These are phyloP conservation scores for Smutsia temminckii DNA, from an alignment of 2,797 vertebrate genomes.

Conservation along the genomic window DNA sequence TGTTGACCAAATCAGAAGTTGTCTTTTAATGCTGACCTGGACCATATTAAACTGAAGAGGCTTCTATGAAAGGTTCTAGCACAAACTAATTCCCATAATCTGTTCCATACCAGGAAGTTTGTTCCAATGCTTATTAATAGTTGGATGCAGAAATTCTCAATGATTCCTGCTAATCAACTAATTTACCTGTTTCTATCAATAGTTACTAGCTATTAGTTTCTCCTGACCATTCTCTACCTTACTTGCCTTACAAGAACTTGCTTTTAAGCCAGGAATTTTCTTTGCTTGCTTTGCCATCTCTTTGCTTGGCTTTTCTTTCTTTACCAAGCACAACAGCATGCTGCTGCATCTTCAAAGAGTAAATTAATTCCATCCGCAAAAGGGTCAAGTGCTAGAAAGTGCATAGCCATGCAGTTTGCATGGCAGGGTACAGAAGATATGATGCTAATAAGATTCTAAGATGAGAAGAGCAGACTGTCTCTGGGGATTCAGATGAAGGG, in stretches of 20 bases:
- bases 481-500: constrained; percentile 93
- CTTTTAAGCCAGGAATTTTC: constrained; percentile 81
- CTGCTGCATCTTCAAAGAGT: constrained; percentile 86
- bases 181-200: constrained; percentile 75
- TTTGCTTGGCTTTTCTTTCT: constrained; percentile 82
- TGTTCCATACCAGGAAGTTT: background rate
- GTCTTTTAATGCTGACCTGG: constrained; percentile 40
- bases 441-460: constrained; percentile 96
- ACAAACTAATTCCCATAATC: constrained; percentile 29
- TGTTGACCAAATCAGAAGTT: constrained; percentile 37
- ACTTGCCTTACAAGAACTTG: constrained; percentile 71
- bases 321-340: constrained; percentile 87
- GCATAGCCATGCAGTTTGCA: constrained; percentile 94
- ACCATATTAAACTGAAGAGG: constrained; percentile 1
- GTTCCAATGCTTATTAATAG: constrained; percentile 15
- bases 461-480: constrained; percentile 91
- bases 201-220: constrained; percentile 75
- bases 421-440: constrained; percentile 92
- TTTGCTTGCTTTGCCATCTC: constrained; percentile 80
- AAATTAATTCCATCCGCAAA: constrained; percentile 93
- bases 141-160: constrained; percentile 54
- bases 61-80: background rate
- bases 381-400: constrained; percentile 95
- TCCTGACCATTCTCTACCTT: constrained; percentile 71
- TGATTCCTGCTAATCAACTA: constrained; percentile 54